These are phyloP conservation scores for Dione juno DNA, from an alignment of 2,888 invertebrate species.

Conservation along the genomic window DNA sequence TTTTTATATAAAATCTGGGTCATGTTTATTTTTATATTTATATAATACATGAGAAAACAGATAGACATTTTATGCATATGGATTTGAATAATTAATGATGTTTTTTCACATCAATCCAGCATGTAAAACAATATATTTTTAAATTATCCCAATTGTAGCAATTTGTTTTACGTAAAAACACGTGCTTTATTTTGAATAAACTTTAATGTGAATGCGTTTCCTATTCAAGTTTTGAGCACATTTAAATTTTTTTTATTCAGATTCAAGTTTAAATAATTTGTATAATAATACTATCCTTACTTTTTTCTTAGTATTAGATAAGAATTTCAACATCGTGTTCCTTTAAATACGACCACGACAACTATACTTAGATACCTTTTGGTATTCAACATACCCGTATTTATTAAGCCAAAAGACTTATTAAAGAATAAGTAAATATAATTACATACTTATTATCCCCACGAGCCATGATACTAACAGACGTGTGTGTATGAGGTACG, in stretches of 20 bases:
- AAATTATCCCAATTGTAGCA: too few species aligned
- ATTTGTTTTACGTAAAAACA: too few species aligned
- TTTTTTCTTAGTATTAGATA: neutral
- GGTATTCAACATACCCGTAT: neutral
- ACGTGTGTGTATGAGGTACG: neutral
- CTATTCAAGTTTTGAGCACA: too few species aligned
- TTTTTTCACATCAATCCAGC: neutral
- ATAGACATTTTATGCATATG: neutral
- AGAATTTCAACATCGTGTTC: neutral
- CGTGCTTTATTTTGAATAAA: too few species aligned
- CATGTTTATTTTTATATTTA: constrained; percentile 16
- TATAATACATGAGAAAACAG: neutral
- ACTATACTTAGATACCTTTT: neutral
- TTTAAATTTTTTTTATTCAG: too few species aligned
- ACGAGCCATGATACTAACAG: neutral
- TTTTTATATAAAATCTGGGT: constrained; percentile 6
- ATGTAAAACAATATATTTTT: too few species aligned
- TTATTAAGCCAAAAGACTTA: neutral
- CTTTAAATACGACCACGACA: neutral
- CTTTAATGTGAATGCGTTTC: too few species aligned
- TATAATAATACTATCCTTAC: too few species aligned
- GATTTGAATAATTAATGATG: neutral
- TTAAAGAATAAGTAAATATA: neutral
- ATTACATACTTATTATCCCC: constrained; percentile 13
- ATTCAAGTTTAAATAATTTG: too few species aligned